Evolutionary conservation across 1,140 invertebrate species (phyloP), one percentile per base, ranked within the genome.

Genomic region (Nymphalis io): DNA sequence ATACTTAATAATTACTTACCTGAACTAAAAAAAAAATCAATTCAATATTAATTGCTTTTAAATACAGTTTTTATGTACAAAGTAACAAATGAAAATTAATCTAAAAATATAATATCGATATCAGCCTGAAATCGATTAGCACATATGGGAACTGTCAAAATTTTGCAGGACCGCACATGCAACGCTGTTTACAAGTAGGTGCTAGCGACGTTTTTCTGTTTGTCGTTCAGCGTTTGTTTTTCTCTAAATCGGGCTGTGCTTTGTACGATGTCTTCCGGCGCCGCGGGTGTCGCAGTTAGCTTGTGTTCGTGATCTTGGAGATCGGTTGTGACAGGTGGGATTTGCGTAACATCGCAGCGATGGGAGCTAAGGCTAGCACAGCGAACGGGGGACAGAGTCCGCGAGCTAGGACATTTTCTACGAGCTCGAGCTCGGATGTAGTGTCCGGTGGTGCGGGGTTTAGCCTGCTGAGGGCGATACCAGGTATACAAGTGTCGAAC

Each of bases 311-410:
- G 88, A 88, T 83, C 78, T 61, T 75, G 59, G 74, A 74, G 70
- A 76, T 76, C 42, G 74, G 75, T 83, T 77, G 82, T 84, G 83
- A 87, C 84, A 84, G 77, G 81, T 85, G 84, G 72, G 79, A 80
- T 89, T 88, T 90, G 85, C 85, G 85, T 91, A 88, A 89, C 84
- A 78, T 68, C 80, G 71, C 82, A 72, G 89, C 76, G 70, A 97
- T 97, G 96, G 96, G 96, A 93, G 96, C 95, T 88, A 96, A 96
- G 92, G 93, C 96, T 83, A 96, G 96, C 88, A 96, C 95, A 64
- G 95, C 95, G 75, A 94, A 94, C 80, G 94, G 94, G 73, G 93
- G 94, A 71, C 93, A 94, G 92, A 96, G 94, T 93, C 95, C 94
- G 79, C 94, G 93, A 80, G 93, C 94, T 80, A 93, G 94, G 93